Evolutionary conservation across 2,113 vertebrate species (phyloP).

Genomic region (Genyomyrus donnyi): DNA sequence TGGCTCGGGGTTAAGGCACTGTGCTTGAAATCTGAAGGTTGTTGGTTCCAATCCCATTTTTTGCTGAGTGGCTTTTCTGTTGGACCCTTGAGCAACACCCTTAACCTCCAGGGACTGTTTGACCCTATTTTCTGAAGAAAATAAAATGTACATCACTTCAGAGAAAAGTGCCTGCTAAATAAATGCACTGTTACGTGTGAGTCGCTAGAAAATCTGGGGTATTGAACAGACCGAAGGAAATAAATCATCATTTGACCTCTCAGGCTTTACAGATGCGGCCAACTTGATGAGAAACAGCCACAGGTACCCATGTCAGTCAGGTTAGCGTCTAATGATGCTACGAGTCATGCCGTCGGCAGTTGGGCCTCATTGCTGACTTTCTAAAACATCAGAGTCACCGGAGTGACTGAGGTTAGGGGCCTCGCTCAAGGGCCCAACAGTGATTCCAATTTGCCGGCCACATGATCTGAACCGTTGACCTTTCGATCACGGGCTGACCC

Average conservation of each 20-base stretch:
- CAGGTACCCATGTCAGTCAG: neutral
- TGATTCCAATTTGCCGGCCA: neutral
- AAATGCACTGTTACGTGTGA: neutral
- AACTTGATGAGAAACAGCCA: neutral
- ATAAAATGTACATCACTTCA: neutral
- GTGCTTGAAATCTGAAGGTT: neutral
- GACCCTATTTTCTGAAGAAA: neutral
- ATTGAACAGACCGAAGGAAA: neutral
- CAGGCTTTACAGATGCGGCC: neutral
- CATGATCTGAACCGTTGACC: neutral
- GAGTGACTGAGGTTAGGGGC: neutral
- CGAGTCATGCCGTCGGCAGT: neutral
- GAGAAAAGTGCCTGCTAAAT: neutral
- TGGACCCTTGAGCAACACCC: neutral
- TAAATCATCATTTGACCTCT: neutral
- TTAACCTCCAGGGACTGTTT: neutral
- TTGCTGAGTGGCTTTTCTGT: neutral
- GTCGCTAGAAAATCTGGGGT: neutral
- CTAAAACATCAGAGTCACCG: neutral
- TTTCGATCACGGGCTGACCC: neutral
- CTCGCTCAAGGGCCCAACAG: neutral
- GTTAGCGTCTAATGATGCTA: neutral
- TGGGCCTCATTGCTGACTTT: neutral
- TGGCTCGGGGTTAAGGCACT: neutral
- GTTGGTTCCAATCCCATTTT: neutral